Evolutionary conservation across 2,888 invertebrate genomes (phyloP), one percentile per base, ranked within the genome.

Genomic region (Prosapia bicincta): DNA sequence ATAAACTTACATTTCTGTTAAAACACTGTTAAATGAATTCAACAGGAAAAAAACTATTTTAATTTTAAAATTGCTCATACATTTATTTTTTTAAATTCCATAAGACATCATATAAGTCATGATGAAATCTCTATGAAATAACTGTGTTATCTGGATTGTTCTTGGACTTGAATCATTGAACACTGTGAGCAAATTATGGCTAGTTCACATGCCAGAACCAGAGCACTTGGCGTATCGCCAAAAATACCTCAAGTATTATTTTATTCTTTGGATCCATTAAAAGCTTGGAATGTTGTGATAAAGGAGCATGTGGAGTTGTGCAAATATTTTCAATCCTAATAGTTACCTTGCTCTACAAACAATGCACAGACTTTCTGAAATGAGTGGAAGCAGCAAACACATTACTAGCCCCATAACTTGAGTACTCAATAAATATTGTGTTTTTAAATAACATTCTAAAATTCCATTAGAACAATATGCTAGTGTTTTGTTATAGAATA

Each of bases 191-290:
- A n/a, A 54, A 54, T 54, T 54, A 54, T 15, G 13, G 15, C 15
- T 38, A 15, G 10, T 38, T 3, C 38, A 38, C 7, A 9, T 28
- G 38, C 54, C 54, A 54, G 54, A 54, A 20, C 54, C 54, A 54
- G 20, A 54, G 20, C 54, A 54, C 20, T 54, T 3, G 54, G 54
- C 20, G 13, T 20, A 5, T 9, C 20, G 54, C 54, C 54, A 54
- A 20, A 54, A 54, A 54, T 54, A 54, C 54, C 20, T 20, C 20
- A 54, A 54, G 54, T 54, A 54, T 54, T 54, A 54, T 54, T 54
- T 54, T 54, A 54, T 54, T 54, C 54, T 54, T 54, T 54, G 54
- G 54, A 54, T 54, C 54, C 54, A 54, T 54, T 54, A 54, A 54
- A n/a, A 54, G 54, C 54, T 20, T 54, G 54, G 54, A 54, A 54